Conservation (phyloP, 1,140 invertebrate genomes). For the Zelostemma sp. region DNA sequence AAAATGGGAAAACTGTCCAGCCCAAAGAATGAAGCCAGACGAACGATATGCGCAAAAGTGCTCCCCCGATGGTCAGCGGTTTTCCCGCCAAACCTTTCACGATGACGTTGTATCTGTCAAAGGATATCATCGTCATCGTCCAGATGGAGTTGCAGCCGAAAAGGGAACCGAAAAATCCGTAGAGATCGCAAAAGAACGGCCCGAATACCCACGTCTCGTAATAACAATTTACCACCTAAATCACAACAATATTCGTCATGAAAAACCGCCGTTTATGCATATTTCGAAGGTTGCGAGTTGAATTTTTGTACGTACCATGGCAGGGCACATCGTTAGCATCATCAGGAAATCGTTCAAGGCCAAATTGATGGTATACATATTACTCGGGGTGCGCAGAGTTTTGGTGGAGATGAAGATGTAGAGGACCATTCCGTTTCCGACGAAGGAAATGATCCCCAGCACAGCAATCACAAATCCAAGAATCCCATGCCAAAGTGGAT, state of each 20-base stretch:
- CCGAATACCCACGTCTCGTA: slow-evolving; percentile 89
- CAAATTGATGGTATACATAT: slow-evolving; percentile 87
- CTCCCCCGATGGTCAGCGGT: slow-evolving; percentile 78
- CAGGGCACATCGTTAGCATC: slow-evolving; percentile 86
- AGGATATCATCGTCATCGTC: slow-evolving; percentile 85
- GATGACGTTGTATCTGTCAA: slow-evolving; percentile 89
- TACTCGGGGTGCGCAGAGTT: slow-evolving; percentile 84
- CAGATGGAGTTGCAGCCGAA: slow-evolving; percentile 87
- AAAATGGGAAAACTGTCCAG: slow-evolving; percentile 81
- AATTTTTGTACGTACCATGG: slow-evolving; percentile 73
- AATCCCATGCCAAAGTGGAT: slow-evolving; percentile 83
- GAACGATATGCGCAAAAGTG: slow-evolving; percentile 76
- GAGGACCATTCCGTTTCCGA: slow-evolving; percentile 88
- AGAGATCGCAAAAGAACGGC: slow-evolving; percentile 85
- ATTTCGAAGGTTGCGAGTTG: neutral
- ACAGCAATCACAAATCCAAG: slow-evolving; percentile 82
- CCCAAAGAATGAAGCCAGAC: slow-evolving; percentile 78
- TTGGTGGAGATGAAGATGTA: slow-evolving; percentile 87
- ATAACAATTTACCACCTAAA: slow-evolving; percentile 79
- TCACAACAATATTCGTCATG: neutral
- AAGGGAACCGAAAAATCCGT: slow-evolving; percentile 83
- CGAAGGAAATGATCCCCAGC: slow-evolving; percentile 78
- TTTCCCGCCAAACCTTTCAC: slow-evolving; percentile 82
- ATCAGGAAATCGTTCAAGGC: slow-evolving; percentile 90
- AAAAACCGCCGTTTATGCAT: neutral